These are phyloP conservation scores for Apodemia hepburni DNA, from an alignment of 2,888 invertebrate species.

Conservation along the genomic window DNA sequence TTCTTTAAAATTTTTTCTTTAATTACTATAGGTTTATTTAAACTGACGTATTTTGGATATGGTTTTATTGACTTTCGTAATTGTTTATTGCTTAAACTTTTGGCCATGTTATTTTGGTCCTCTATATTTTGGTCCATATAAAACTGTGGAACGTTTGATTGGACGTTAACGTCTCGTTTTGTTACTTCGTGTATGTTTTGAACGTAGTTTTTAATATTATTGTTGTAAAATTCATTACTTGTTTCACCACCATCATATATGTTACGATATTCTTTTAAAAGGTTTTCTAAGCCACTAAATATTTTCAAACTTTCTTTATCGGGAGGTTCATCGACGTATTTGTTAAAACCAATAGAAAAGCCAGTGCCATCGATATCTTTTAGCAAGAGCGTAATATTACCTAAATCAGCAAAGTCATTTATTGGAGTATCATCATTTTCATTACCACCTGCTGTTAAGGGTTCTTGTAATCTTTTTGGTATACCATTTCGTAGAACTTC, in stretches of 20 bases:
- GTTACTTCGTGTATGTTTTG: conserved; percentile 25
- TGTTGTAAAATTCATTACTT: conserved; percentile 25
- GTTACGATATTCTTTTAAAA: conserved; percentile 53
- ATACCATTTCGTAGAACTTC: conserved; percentile 48
- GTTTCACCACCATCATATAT: conserved; percentile 39
- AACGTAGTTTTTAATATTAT: conserved; percentile 28
- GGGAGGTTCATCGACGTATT: conserved; percentile 57
- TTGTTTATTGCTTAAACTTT: background rate
- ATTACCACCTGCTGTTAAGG: conserved; percentile 44
- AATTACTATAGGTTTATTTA: conserved; percentile 10
- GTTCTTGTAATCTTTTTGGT: conserved; percentile 56
- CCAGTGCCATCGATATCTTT: conserved; percentile 63
- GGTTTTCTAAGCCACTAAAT: conserved; percentile 56
- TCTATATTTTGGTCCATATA: background rate
- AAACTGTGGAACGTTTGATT: conserved; percentile 28
- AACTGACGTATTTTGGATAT: background rate
- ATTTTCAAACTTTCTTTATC: conserved; percentile 56
- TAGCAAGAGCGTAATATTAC: conserved; percentile 51
- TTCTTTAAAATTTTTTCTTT: conserved; percentile 12
- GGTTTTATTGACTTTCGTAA: background rate
- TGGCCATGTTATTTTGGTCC: background rate
- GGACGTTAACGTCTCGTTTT: conserved; percentile 28
- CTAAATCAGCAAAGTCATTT: conserved; percentile 40
- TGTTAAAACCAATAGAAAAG: conserved; percentile 61
- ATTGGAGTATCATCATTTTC: conserved; percentile 35